A percentile compares a stretch with the other conserved stretches of the same genome.
These are phyloP conservation scores for Australoheros scitulus DNA, from an alignment of 2,113 vertebrate species.

Conservation along the genomic window DNA sequence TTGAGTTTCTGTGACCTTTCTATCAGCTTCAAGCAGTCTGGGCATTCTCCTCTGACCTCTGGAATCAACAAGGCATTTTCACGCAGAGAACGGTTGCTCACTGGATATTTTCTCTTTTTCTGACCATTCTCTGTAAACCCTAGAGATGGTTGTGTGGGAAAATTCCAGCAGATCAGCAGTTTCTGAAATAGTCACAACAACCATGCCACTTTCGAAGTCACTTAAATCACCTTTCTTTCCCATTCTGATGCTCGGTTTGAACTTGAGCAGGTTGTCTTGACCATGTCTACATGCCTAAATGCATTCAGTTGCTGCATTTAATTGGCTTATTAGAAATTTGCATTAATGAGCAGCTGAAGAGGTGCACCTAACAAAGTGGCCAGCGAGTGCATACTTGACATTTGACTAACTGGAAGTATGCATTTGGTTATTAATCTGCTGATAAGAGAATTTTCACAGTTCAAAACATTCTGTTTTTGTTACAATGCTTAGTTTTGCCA, in stretches of 20 bases:
- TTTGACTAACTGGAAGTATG: neutral
- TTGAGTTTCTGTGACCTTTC: neutral
- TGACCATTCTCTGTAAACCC: neutral
- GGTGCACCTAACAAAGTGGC: neutral
- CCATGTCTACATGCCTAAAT: neutral
- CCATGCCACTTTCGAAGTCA: neutral
- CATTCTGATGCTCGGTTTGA: neutral
- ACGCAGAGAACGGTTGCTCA: neutral
- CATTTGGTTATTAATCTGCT: constrained; percentile 5
- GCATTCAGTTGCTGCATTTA: neutral
- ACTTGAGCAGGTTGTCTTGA: neutral
- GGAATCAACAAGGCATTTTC: neutral
- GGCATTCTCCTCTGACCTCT: neutral
- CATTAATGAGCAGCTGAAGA: neutral
- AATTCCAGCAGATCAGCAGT: neutral
- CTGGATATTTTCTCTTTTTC: neutral
- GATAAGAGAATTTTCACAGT: neutral
- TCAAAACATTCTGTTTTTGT: neutral
- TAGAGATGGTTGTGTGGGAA: neutral
- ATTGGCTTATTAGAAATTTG: constrained; percentile 11
- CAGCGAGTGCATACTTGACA: neutral
- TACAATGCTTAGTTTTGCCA: neutral
- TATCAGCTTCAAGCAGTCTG: neutral
- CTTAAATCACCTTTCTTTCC: neutral
- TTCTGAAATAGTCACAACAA: neutral